Evolutionary conservation across 2,797 vertebrate species (phyloP).

Genomic region (Ara ararauna): DNA sequence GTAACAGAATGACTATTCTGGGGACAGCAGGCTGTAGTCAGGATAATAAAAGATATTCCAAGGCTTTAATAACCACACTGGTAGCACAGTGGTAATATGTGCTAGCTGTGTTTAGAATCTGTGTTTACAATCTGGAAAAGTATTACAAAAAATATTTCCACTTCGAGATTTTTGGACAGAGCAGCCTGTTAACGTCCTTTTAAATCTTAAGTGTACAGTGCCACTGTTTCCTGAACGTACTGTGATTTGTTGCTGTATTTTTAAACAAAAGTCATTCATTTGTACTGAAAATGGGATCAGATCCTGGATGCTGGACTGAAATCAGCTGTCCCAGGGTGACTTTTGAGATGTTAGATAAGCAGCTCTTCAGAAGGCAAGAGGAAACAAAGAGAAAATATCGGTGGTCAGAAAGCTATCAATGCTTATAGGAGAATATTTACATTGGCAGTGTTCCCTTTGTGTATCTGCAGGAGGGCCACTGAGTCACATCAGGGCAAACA

Average conservation of each 20-base stretch:
- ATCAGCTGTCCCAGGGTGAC: slow-evolving; percentile 16
- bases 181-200: slow-evolving; percentile 31
- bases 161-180: slow-evolving; percentile 54
- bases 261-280: neutral
- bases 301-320: neutral
- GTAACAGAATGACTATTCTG: neutral
- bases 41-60: slow-evolving; percentile 26
- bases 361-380: slow-evolving; percentile 26
- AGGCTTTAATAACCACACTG: slow-evolving; percentile 11
- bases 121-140: slow-evolving; percentile 43
- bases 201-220: slow-evolving; percentile 33
- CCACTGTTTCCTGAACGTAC: slow-evolving; percentile 43
- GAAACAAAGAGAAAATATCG: slow-evolving; percentile 41
- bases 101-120: slow-evolving; percentile 24
- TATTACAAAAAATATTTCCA: neutral
- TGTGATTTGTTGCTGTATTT: slow-evolving; percentile 25
- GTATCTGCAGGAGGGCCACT: neutral
- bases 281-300: slow-evolving; percentile 40
- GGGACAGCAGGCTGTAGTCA: neutral
- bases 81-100: slow-evolving; percentile 14
- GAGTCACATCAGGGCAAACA: slow-evolving; percentile 25
- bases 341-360: slow-evolving; percentile 59
- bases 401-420: slow-evolving; percentile 42
- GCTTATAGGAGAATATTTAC: slow-evolving; percentile 32
- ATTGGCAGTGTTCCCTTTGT: slow-evolving; percentile 11